These are phyloP conservation scores for Scolopax mira DNA, from an alignment of 2,113 vertebrate genomes.

Conservation along the genomic window DNA sequence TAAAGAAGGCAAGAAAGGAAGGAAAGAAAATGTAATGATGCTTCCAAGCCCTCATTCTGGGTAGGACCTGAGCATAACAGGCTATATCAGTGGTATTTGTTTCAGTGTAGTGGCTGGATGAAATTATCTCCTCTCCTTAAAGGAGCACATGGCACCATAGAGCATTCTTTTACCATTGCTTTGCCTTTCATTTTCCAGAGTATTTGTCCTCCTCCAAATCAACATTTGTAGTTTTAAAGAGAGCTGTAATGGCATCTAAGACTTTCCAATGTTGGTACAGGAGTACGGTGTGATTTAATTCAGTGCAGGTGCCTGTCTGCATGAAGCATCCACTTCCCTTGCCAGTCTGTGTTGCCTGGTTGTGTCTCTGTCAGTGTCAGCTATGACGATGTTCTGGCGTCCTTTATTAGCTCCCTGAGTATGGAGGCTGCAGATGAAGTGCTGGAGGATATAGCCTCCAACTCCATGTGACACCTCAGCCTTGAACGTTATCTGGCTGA, in stretches of 20 bases:
- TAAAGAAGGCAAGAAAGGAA: background rate
- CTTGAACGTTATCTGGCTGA: background rate
- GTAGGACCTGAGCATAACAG: background rate
- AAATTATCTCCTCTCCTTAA: background rate
- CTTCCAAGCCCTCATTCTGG: background rate
- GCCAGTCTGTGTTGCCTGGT: background rate
- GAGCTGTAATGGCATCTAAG: conserved; percentile 30
- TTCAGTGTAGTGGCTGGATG: background rate
- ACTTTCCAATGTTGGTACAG: conserved; percentile 26
- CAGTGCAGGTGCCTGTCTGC: background rate
- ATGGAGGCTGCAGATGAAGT: background rate
- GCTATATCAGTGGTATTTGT: background rate
- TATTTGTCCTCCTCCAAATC: conserved; percentile 36
- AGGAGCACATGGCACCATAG: conserved; percentile 38
- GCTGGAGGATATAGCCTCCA: background rate
- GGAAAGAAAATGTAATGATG: background rate
- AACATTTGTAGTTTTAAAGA: conserved; percentile 10
- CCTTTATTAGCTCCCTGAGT: fast-evolving
- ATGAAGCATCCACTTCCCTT: background rate
- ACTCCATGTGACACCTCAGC: background rate
- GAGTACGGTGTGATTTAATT: background rate
- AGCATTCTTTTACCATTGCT: conserved; percentile 32
- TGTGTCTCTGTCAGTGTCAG: no score
- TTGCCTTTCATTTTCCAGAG: conserved; percentile 47
- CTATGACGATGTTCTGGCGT: background rate